A percentile compares a stretch with the other conserved stretches of the same genome.
Evolutionary conservation across 2,888 invertebrate species (phyloP).

Genomic region (Melieria picta): DNA sequence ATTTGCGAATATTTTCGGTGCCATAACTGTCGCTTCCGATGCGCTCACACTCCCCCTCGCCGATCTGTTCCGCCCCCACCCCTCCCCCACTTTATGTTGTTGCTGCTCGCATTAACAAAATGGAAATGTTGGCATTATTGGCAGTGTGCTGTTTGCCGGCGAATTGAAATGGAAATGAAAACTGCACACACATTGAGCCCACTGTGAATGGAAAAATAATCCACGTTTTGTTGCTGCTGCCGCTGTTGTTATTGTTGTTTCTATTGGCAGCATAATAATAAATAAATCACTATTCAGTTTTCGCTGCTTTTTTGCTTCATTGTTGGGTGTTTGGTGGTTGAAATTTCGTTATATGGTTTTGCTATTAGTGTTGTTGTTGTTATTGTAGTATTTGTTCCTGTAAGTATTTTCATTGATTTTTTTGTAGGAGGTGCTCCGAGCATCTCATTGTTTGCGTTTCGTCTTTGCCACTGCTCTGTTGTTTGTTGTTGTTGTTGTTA

Average conservation of each 20-base stretch:
- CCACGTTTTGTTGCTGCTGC: slow-evolving; percentile 14
- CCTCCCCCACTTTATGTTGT: too few species aligned
- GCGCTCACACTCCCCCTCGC: too few species aligned
- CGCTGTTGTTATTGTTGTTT: neutral
- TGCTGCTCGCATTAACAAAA: neutral
- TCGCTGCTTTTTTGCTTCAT: neutral
- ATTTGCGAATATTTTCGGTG: neutral
- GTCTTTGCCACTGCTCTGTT: neutral
- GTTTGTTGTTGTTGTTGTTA: neutral
- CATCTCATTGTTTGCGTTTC: neutral
- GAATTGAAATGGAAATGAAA: neutral
- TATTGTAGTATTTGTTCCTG: neutral
- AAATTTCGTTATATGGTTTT: neutral
- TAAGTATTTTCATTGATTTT: neutral
- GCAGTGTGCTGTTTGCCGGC: neutral
- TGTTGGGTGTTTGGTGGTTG: too few species aligned
- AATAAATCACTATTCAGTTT: too few species aligned
- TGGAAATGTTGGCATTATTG: neutral
- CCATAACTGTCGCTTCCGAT: neutral
- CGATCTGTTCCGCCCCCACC: too few species aligned
- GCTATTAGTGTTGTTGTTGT: neutral
- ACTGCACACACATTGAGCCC: neutral
- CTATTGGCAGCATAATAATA: neutral
- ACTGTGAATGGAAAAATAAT: slow-evolving; percentile 14
- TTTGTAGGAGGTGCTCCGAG: neutral